Conservation (phyloP, 2,888 invertebrate species). For the Lysandra coridon region DNA sequence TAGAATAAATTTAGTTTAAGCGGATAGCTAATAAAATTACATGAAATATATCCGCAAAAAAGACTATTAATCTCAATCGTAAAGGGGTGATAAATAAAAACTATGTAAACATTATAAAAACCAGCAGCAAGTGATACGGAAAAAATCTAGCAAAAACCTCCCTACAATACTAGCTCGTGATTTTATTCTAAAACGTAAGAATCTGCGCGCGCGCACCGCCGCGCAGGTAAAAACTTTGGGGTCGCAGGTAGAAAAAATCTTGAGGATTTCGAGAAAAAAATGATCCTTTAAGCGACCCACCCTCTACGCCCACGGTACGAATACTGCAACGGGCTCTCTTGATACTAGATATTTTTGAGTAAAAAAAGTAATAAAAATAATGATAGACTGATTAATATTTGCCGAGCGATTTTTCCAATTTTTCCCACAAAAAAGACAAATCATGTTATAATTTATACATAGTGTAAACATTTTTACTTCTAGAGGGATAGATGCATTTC, state of each 20-base stretch:
- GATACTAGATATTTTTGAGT: conserved; percentile 40
- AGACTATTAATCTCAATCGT: conserved; percentile 1
- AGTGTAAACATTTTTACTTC: too few relatives aligned
- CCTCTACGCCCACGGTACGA: conserved; percentile 71
- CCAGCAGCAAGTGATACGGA: conserved; percentile 68
- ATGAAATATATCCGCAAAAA: conserved; percentile 8
- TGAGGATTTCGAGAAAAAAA: conserved; percentile 69
- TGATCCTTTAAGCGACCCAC: conserved; percentile 73
- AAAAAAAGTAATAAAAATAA: background rate
- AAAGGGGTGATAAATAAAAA: conserved; percentile 28
- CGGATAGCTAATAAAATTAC: background rate
- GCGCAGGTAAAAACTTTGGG: conserved; percentile 71
- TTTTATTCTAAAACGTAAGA: conserved; percentile 60
- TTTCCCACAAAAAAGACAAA: too few relatives aligned
- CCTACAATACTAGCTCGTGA: conserved; percentile 51
- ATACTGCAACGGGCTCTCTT: conserved; percentile 43
- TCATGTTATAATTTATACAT: too few relatives aligned
- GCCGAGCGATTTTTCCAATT: too few relatives aligned
- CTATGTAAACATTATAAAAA: conserved; percentile 47
- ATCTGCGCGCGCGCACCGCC: conserved; percentile 69
- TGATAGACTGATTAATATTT: background rate
- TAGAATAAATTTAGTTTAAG: background rate
- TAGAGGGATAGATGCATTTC: background rate
- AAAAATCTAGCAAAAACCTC: conserved; percentile 73
- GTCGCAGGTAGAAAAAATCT: conserved; percentile 79